Evolutionary conservation across 2,888 invertebrate genomes (phyloP), one percentile per base, ranked within the genome.

Genomic region (Leptinotarsa haldemani): DNA sequence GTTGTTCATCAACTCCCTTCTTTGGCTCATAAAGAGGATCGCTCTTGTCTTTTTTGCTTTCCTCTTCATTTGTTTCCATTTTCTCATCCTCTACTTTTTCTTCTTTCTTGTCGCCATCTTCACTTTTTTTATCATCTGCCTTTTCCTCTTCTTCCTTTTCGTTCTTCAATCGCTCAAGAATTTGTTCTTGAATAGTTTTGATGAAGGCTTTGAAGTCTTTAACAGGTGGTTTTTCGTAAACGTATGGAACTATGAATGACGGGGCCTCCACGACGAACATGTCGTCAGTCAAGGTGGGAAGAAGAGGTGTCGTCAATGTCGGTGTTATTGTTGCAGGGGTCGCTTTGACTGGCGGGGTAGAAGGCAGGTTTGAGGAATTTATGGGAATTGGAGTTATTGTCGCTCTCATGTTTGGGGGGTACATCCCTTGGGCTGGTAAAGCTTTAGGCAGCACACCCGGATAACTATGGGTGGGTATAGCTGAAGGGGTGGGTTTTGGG

Each of bases 191-290:
- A 20, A 90, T 89, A 80, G 90, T 91, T 73, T 89, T 89, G 47
- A 95, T 91, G 85, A 93, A 93, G 78, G 94, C 92, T 84, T 92
- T 93, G 77, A 96, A 90, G 73, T 94, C 93, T 82, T 93, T 93
- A 5, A 93, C 86, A 1, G 96, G 95, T 13, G 96, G 95, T 85
- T 96, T 96, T 86, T 97, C 96, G 87, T 96, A 96, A 25, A 97
- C 95, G 86, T 97, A 97, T 65, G 97, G 97, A 80, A 97, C 96
- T 84, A 97, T 96, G 85, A 97, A 96, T 25, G 96, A 96, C 7
- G 97, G 96, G 46, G 96, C 96, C 87, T 97, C 96, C 13, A 97
- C 94, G 15, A 97, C 96, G 86, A 94, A 96, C 94, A 96, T 96
- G 82, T 97, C 96, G 85, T 97, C 96, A 22, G 96, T 96, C 30